phyloP scores from a whole-genome alignment of 1,140 invertebrate genomes.

The Drosophila repleta region DNA sequence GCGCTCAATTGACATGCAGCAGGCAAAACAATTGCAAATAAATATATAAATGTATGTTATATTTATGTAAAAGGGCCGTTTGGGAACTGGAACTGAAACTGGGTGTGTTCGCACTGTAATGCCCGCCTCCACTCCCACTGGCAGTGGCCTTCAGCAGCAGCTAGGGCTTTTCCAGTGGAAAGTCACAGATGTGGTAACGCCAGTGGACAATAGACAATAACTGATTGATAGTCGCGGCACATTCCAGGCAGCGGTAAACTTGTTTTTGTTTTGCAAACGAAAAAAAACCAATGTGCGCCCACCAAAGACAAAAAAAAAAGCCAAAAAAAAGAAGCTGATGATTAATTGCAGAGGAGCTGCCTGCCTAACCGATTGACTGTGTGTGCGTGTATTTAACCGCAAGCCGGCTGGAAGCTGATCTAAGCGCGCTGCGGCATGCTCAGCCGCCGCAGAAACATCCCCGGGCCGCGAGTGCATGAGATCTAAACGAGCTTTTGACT shows the following conservation, averaged over 20 bases:
- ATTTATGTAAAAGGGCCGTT: conserved; percentile 51
- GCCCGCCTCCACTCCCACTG: conserved; percentile 24
- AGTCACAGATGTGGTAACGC: conserved; percentile 57
- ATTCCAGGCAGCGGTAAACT: conserved; percentile 70
- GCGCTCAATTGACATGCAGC: conserved; percentile 70
- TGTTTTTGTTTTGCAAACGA: conserved; percentile 63
- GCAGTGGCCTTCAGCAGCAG: conserved; percentile 56
- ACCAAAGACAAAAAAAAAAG: conserved; percentile 34
- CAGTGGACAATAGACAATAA: conserved; percentile 54
- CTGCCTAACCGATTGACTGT: conserved; percentile 8
- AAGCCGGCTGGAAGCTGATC: conserved; percentile 28
- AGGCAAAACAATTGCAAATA: conserved; percentile 17
- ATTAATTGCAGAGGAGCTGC: conserved; percentile 67
- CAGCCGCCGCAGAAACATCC: conserved; percentile 13
- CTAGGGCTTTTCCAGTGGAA: conserved; percentile 78
- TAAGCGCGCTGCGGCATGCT: conserved; percentile 4
- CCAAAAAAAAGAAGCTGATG: conserved; percentile 54
- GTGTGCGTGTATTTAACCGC: conserved; percentile 30
- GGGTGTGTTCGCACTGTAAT: conserved; percentile 70
- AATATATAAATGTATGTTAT: background rate
- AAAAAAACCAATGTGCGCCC: conserved; percentile 50
- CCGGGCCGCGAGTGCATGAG: conserved; percentile 8
- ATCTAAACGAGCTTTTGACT: conserved; percentile 11
- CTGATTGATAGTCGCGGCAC: conserved; percentile 80
- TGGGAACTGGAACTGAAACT: conserved; percentile 61